phyloP scores from a whole-genome alignment of 2,113 vertebrate species.

The Psophia crepitans region DNA sequence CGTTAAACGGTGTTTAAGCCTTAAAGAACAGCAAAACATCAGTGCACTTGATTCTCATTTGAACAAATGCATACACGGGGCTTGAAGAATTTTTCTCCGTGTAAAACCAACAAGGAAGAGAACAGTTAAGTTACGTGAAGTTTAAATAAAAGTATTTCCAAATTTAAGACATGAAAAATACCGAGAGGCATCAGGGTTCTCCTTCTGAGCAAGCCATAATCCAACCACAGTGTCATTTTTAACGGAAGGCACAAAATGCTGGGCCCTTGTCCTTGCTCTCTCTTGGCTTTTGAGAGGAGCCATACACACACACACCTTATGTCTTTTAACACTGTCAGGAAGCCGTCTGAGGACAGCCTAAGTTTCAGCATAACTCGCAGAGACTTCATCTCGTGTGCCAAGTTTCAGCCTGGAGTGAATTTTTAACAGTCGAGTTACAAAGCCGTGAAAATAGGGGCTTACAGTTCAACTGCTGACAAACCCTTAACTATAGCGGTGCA shows the following conservation, averaged over 20 bases:
- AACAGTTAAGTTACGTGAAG: background rate
- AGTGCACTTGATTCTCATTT: background rate
- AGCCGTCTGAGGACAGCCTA: slow-evolving; percentile 23
- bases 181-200: background rate
- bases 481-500: background rate
- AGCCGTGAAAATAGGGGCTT: slow-evolving; percentile 33
- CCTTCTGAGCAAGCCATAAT: background rate
- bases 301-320: rapidly evolving
- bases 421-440: slow-evolving; percentile 51
- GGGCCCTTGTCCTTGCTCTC: background rate
- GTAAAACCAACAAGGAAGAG: background rate
- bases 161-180: background rate
- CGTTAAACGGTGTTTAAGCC: background rate
- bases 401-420: slow-evolving; percentile 44
- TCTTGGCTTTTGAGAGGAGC: background rate
- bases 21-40: background rate
- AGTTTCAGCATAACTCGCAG: slow-evolving; percentile 14
- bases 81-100: background rate
- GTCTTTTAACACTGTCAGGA: background rate
- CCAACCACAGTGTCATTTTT: background rate
- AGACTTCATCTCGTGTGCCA: background rate
- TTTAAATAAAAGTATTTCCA: background rate
- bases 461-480: slow-evolving; percentile 39
- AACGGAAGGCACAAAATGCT: background rate
- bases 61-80: background rate